phyloP scores from a whole-genome alignment of 2,113 vertebrate species.

The Cochlearius cochlearius region DNA sequence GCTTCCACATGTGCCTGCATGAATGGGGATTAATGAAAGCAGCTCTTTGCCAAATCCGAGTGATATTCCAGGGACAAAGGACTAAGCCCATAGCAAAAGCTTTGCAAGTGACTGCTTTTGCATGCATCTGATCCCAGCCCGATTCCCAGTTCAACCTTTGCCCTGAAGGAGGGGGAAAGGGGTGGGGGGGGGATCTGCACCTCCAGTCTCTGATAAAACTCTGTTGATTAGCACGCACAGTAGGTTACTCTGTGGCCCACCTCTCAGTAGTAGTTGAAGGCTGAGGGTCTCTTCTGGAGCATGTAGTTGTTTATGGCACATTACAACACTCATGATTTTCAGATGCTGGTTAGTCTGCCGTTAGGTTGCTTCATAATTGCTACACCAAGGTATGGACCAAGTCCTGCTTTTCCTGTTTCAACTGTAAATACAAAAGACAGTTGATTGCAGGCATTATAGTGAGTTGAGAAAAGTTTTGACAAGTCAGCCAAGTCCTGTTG shows the following conservation, averaged over 20 bases:
- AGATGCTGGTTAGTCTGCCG: neutral
- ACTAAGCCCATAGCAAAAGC: neutral
- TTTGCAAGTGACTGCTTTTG: neutral
- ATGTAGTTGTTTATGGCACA: neutral
- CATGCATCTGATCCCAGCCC: neutral
- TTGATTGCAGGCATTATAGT: slow-evolving; percentile 17
- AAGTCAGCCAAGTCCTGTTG: neutral
- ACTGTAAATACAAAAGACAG: slow-evolving; percentile 19
- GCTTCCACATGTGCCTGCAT: neutral
- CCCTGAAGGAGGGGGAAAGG: neutral
- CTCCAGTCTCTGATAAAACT: neutral
- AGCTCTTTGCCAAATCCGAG: neutral
- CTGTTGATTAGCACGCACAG: neutral
- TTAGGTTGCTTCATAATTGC: slow-evolving; percentile 59
- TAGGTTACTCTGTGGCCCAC: neutral
- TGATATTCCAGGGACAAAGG: neutral
- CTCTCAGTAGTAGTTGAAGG: neutral
- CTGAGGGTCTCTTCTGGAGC: neutral
- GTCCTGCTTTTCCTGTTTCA: slow-evolving; percentile 65
- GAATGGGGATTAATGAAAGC: neutral
- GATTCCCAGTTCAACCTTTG: neutral
- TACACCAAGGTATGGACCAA: slow-evolving; percentile 53
- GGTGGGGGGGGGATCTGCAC: neutral
- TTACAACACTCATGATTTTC: slow-evolving; percentile 36
- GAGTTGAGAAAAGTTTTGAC: neutral